Base-by-base conservation (phyloP, 1,140 invertebrate genomes). In the Drosophila biarmipes region DNA sequence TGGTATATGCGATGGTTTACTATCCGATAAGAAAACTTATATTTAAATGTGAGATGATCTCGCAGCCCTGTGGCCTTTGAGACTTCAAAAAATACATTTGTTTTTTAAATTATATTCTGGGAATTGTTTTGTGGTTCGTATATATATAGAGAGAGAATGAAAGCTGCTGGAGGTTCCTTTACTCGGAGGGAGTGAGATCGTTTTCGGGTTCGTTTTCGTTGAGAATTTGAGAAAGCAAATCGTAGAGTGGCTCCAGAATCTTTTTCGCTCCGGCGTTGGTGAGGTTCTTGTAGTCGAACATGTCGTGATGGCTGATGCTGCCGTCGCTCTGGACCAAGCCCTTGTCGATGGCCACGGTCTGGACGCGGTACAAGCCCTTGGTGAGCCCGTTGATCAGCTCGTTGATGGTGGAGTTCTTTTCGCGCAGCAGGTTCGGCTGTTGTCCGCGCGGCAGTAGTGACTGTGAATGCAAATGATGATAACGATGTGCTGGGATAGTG, bases 271-370 rank as follows among this genome's bases (percentile, higher is more conserved):
- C 97, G 53, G 95, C 93, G 92, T 96, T 95, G 3, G 96, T 97
- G 34, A 97, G 93, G 90, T 97, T 96, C 29, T 98, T 93, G 92
- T 97, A 98, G 92, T 98, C 97, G 86, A 92, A 92, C 96, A 98
- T 97, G 90, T 98, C 97, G 84, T 95, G 95, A 89, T 97, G 96
- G 90, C 95, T 96, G 57, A 98, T 97, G 21, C 94, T 95, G 8
- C 96, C 96, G 92, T 97, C 96, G 40, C 93, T 93, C 82, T 96
- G 95, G 37, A 97, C 94, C 76, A 97, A 94, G 24, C 95, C 95
- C 80, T 96, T 95, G 84, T 96, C 96, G 73, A 96, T 96, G 63
- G 93, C 92, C 42, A 97, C 94, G 55, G 96, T 93, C 92, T 96
- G 96, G 19, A 95, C 94, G 53, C 92, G 93, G 38, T 93, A 89